Evolutionary conservation across 2,797 vertebrate species (phyloP).

Genomic region (Sebastes vulpes): DNA sequence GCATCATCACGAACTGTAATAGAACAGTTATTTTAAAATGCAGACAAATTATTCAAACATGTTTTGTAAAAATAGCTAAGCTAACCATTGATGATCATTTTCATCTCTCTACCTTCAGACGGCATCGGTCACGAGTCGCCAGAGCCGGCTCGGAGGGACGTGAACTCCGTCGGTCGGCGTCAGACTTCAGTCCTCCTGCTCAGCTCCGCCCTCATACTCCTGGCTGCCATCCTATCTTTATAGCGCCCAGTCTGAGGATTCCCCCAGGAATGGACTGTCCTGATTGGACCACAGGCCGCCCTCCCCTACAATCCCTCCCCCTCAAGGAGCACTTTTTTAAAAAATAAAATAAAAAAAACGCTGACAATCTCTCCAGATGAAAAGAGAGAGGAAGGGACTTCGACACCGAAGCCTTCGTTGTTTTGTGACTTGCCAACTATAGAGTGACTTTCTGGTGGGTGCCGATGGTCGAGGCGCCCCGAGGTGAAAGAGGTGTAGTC

Average conservation of each 20-base stretch:
- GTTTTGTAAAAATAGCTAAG: no score
- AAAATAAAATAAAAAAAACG: slow-evolving; percentile 64
- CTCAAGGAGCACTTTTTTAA: slow-evolving; percentile 86
- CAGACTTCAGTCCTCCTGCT: slow-evolving; percentile 88
- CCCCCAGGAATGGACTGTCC: slow-evolving; percentile 57
- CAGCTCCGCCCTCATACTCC: slow-evolving; percentile 90
- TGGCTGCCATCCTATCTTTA: slow-evolving; percentile 93
- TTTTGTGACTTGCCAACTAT: slow-evolving; percentile 86
- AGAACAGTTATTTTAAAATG: no score
- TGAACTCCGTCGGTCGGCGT: slow-evolving; percentile 84
- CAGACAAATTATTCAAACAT: no score
- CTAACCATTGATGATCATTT: not conserved
- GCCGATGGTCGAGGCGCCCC: slow-evolving; percentile 40
- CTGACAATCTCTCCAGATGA: slow-evolving; percentile 84
- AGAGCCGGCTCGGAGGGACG: slow-evolving; percentile 93
- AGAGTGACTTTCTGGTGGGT: slow-evolving; percentile 79
- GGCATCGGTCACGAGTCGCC: slow-evolving; percentile 97
- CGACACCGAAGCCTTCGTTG: slow-evolving; percentile 78
- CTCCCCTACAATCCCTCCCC: slow-evolving; percentile 71
- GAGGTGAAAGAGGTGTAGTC: slow-evolving; percentile 17
- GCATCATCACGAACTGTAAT: not conserved
- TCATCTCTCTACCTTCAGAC: slow-evolving; percentile 80
- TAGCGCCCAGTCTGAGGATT: slow-evolving; percentile 86
- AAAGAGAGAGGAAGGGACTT: slow-evolving; percentile 85
- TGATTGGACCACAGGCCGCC: slow-evolving; percentile 64